These are phyloP conservation scores for Cololabis saira DNA, from an alignment of 2,113 vertebrate genomes.

Conservation along the genomic window DNA sequence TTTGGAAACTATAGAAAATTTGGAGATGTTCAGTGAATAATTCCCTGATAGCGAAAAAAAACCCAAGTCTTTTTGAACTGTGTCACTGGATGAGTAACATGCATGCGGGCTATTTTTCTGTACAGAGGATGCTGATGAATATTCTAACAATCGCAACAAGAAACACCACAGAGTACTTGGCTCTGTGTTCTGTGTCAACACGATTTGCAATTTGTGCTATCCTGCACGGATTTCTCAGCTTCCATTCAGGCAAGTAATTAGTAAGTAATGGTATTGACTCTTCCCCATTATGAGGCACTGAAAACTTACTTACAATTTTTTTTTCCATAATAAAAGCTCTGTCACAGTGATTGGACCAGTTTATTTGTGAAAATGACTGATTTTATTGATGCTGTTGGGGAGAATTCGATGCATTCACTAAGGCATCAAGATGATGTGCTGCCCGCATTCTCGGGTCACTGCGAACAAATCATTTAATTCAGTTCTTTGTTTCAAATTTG, in stretches of 20 bases:
- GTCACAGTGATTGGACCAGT: conserved; percentile 13
- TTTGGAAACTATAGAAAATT: conserved; percentile 50
- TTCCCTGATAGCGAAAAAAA: conserved; percentile 57
- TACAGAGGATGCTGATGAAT: conserved; percentile 70
- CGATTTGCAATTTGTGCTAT: conserved; percentile 63
- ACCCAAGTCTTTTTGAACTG: conserved; percentile 51
- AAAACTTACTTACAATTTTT: conserved; percentile 23
- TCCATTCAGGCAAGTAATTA: conserved; percentile 66
- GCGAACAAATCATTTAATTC: conserved; percentile 27
- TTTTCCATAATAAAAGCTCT: conserved; percentile 22
- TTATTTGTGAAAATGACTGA: conserved; percentile 35
- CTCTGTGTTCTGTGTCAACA: conserved; percentile 64
- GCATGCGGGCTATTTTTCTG: conserved; percentile 68
- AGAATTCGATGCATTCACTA: conserved; percentile 36
- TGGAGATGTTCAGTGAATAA: conserved; percentile 49
- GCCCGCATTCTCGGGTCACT: conserved; percentile 37
- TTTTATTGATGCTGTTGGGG: conserved; percentile 23
- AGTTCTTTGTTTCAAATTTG: conserved; percentile 7
- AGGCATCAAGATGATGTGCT: background rate
- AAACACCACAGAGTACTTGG: conserved; percentile 44
- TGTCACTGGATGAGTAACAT: conserved; percentile 61
- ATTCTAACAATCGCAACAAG: conserved; percentile 72
- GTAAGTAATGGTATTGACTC: conserved; percentile 50
- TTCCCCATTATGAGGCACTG: conserved; percentile 44
- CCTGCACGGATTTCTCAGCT: conserved; percentile 62